Evolutionary conservation across 2,797 vertebrate species (phyloP).

Genomic region (Acanthurus tractus): DNA sequence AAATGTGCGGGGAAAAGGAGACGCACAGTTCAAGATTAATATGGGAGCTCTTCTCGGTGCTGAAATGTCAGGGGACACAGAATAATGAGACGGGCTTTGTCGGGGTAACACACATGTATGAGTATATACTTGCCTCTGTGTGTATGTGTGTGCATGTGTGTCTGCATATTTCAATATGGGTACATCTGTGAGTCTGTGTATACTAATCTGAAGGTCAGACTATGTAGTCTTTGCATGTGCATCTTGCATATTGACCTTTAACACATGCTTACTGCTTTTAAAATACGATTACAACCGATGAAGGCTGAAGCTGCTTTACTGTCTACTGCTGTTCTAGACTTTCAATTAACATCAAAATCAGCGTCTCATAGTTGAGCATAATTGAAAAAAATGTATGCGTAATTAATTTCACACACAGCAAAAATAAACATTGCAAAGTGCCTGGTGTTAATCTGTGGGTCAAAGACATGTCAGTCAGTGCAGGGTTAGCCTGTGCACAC

Average conservation of each 20-base stretch:
- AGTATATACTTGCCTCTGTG: conserved; percentile 28
- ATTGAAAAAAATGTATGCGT: not conserved
- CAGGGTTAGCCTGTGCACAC: not conserved
- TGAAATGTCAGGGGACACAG: conserved; percentile 80
- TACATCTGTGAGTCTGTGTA: conserved; percentile 39
- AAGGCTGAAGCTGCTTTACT: conserved; percentile 3
- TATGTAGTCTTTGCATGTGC: conserved; percentile 39
- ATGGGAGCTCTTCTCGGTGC: conserved; percentile 70
- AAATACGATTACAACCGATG: not conserved
- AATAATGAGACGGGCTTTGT: conserved; percentile 80
- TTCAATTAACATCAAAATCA: not conserved
- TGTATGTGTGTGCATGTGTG: conserved; percentile 8
- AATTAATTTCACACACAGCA: not conserved
- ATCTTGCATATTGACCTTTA: conserved; percentile 6
- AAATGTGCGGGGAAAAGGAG: conserved; percentile 61
- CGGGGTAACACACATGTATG: conserved; percentile 67
- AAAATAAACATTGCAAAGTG: not conserved
- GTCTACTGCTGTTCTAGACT: not conserved
- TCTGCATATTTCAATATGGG: conserved; percentile 22
- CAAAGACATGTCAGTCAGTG: not conserved
- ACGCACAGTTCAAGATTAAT: conserved; percentile 75
- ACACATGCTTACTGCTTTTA: conserved; percentile 15
- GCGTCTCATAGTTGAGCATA: not conserved
- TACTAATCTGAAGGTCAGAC: conserved; percentile 62
- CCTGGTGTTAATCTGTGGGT: not conserved